Evolutionary conservation across 1,140 invertebrate genomes (phyloP), one percentile per base, ranked within the genome.

Genomic region (Leptonema lineaticorne): DNA sequence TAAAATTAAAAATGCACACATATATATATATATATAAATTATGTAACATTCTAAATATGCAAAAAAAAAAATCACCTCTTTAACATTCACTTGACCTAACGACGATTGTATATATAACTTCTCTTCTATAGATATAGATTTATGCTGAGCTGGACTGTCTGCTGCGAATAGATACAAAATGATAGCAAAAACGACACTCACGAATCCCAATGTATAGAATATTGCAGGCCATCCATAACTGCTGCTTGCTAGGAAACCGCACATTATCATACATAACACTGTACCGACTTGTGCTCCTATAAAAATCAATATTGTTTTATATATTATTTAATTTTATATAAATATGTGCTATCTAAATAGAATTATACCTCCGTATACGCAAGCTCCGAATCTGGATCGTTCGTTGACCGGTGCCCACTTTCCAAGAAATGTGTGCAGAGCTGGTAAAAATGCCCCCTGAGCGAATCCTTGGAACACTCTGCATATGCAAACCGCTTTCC

Each of bases 371-470:
- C 70, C 70, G 27, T 85, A 82, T 28, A 85, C 77, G 67, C 83
- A 78, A 1, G 85, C 81, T 3, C 79, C 80, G 57, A 85, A 70
- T 1, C 81, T 75, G 46, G 83, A 81, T 37, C 84, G 74, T 74
- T 86, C 85, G 9, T 75, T 70, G 4, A 76, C 69, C 0, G 85
- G 85, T 45, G 76, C 85, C 92, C 92, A 94, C 74, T 87, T 88
- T 0, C 90, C 86, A 69, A 93, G 77, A 7, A 93, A 79, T 0
- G 86, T 86, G 72, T 93, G 90, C 11, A 90, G 83, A 22, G 85
- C 84, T 1, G 92, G 91, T 72, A 89, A 89, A 0, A 89, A 83
- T 4, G 90, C 85, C 11, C 91, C 93, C 82, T 95, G 88, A 11
- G 83, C 84, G 0, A 95, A 75, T 0, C 94, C 94, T 78, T 92